Evolutionary conservation across 2,113 vertebrate species (phyloP).

Genomic region (Strigops habroptila): DNA sequence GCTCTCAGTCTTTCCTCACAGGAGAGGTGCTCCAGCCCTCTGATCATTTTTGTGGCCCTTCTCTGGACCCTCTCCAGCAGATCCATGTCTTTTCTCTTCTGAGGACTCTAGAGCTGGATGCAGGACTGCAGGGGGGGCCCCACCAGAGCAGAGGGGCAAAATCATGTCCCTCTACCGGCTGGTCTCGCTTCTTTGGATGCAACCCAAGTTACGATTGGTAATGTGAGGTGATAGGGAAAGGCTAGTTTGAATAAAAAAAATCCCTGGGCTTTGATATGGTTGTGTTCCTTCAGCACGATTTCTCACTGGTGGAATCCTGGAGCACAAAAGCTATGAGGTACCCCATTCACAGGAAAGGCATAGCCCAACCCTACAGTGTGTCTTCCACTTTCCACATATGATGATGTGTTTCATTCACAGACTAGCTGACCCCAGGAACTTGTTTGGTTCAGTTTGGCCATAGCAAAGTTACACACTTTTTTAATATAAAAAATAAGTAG

Average conservation of each 20-base stretch:
- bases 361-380: neutral
- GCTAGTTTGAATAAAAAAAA: neutral
- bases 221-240: neutral
- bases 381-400: neutral
- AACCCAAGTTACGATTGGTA: neutral
- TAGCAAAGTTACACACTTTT: neutral
- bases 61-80: neutral
- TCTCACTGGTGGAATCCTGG: neutral
- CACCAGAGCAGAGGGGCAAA: neutral
- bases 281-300: neutral
- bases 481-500: neutral
- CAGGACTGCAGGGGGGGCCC: no score
- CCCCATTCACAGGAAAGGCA: neutral
- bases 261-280: neutral
- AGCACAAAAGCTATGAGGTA: neutral
- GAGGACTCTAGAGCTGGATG: neutral
- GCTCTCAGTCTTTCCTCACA: neutral
- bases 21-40: neutral
- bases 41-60: neutral
- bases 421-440: neutral
- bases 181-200: neutral
- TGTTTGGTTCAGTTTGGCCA: neutral
- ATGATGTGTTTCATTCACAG: neutral
- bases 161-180: neutral
- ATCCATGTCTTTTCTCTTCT: neutral